These are phyloP conservation scores for Solea senegalensis DNA, from an alignment of 2,113 vertebrate species.

Conservation along the genomic window DNA sequence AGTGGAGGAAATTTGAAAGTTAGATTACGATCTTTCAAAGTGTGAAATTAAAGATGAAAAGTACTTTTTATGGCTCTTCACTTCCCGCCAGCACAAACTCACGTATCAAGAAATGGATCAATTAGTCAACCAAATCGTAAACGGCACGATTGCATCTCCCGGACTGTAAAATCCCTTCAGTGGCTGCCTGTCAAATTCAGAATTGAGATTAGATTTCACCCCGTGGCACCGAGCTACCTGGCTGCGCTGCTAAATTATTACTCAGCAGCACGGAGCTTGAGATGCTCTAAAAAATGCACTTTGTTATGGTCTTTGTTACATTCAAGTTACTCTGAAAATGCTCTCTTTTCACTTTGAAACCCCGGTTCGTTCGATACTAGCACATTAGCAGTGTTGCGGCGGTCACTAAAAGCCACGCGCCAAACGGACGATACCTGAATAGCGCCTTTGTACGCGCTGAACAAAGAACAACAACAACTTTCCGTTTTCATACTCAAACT, in stretches of 20 bases:
- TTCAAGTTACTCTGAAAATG: too few relatives aligned
- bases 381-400: too few relatives aligned
- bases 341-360: too few relatives aligned
- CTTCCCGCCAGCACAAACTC: neutral
- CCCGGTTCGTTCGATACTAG: too few relatives aligned
- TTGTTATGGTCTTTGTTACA: too few relatives aligned
- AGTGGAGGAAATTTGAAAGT: neutral
- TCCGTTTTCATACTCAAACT: too few relatives aligned
- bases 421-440: neutral
- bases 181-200: neutral
- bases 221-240: neutral
- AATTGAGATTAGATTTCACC: neutral
- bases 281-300: too few relatives aligned
- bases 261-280: neutral
- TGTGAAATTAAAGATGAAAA: constrained; percentile 3
- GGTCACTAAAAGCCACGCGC: constrained; percentile 3
- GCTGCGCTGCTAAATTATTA: neutral
- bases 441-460: constrained; percentile 3
- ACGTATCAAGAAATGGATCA: neutral
- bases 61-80: neutral
- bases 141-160: neutral
- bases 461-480: constrained; percentile 9
- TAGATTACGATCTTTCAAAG: neutral
- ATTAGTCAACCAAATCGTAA: neutral
- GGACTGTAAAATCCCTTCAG: neutral